Evolutionary conservation across 2,113 vertebrate species (phyloP), one percentile per base, ranked within the genome.

Genomic region (Mustela lutreola): DNA sequence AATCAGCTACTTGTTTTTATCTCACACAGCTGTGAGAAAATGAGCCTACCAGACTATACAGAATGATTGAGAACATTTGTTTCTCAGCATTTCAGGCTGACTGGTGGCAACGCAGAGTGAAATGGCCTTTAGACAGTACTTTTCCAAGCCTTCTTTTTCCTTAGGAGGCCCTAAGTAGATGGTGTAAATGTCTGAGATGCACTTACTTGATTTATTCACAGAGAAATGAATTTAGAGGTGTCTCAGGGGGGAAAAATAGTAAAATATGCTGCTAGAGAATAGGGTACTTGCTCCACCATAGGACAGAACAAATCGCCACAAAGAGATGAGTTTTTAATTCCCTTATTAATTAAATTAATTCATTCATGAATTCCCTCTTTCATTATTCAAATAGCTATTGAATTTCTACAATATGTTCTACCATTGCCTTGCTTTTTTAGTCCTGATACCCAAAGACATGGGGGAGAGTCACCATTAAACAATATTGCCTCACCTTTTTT

Each of bases 21-120:
- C 92, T 95, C 94, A 95, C 95, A 96, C 97, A 98, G 97, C 96
- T 98, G 97, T 92, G 97, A 96, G 95, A 95, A 97, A 97, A 95
- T 95, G 94, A 97, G 78, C 80, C 84, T 36, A 42, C 70, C 2
- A 56, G 84, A 92, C 96, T 88, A 85, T 81, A 78, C 92, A 88
- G 56, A 89, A 79, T 95, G 95, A 97, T 91, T 94, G 95, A 78
- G 95, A 89, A 96, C 70, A 95, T 95, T 97, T 94, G 84, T 89
- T 95, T 89, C 94, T 97, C 97, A 95, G 97, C 91, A 84, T 91
- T 98, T 95, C 48, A 82, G 80, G 11, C 96, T 56, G 86, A 63
- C 79, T 94, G 63, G 62, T 78, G 94, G 58, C 86, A 92, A 65
- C 45, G 16, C 42, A 88, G 48, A 96, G 42, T 6, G 58, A 89